phyloP scores from a whole-genome alignment of 2,888 invertebrate species.

The Mimachlamys varia region DNA sequence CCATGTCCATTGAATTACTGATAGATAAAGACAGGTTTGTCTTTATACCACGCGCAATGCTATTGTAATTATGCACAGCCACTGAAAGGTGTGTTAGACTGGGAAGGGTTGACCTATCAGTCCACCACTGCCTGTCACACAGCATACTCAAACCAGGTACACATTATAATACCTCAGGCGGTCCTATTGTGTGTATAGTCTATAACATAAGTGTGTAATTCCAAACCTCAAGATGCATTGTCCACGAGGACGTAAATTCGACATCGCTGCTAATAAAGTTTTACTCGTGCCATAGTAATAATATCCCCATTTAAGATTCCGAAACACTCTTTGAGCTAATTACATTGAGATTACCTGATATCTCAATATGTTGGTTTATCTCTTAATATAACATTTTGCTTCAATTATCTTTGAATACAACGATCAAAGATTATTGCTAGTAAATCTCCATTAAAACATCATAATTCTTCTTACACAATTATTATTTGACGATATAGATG shows the following conservation, averaged over 20 bases:
- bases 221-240: conserved; percentile 18
- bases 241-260: not conserved
- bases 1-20: not conserved
- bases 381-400: not conserved
- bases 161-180: not conserved
- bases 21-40: not conserved
- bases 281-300: not conserved
- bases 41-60: not conserved
- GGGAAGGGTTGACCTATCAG: not conserved
- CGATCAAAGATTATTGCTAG: not conserved
- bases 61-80: not conserved
- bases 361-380: not conserved
- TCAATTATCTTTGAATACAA: not conserved
- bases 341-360: not conserved
- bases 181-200: not conserved
- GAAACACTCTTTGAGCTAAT: not conserved
- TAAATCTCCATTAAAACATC: not conserved
- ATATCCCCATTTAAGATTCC: not conserved
- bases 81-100: not conserved
- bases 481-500: not conserved
- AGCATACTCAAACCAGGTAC: not conserved
- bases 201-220: not conserved
- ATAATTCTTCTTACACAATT: not conserved
- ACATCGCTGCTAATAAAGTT: not conserved
- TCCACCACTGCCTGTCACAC: not conserved